Percentiles rank a stretch among this genome's conserved stretches.
Evolutionary conservation across 64 coral and sea anemone genomes (phyloP).

Genomic region (Stichodactyla mertensii): DNA sequence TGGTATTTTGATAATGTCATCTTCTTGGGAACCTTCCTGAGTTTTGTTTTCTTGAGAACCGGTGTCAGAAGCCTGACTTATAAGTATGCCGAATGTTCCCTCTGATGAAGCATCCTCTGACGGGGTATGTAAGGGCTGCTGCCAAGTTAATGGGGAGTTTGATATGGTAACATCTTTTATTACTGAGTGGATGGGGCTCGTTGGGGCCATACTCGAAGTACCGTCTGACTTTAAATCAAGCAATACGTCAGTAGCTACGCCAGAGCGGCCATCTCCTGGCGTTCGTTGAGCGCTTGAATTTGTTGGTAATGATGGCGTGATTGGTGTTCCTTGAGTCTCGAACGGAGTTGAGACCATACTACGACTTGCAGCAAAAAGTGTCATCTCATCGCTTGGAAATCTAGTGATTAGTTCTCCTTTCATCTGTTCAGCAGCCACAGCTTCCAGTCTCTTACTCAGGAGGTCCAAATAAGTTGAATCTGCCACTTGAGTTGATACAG

Average conservation of each 20-base stretch:
- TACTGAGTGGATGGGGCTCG: not conserved
- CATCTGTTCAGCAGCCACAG: slow-evolving; percentile 44
- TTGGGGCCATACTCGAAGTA: not conserved
- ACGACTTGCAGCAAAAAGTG: slow-evolving; percentile 7
- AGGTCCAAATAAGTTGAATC: not conserved
- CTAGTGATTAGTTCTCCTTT: slow-evolving; percentile 11
- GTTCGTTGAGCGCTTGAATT: slow-evolving; percentile 38
- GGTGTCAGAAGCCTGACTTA: not conserved
- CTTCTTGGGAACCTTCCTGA: not conserved
- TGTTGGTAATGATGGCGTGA: slow-evolving; percentile 22
- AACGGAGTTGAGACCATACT: not conserved
- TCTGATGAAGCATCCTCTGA: not conserved
- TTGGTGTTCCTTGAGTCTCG: slow-evolving; percentile 10
- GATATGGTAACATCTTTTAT: not conserved
- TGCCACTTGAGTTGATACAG: not conserved
- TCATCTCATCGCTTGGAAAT: slow-evolving; percentile 27
- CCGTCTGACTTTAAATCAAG: not conserved
- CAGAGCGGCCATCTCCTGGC: not conserved
- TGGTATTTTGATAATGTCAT: not conserved
- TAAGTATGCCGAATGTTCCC: not conserved
- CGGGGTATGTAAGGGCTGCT: not conserved
- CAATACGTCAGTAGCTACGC: not conserved
- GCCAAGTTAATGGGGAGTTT: not conserved
- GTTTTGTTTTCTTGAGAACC: not conserved
- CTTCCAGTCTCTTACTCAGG: slow-evolving; percentile 42